These are phyloP conservation scores for Cryptomyrus ogoouensis DNA, from an alignment of 2,113 vertebrate genomes.

Conservation along the genomic window DNA sequence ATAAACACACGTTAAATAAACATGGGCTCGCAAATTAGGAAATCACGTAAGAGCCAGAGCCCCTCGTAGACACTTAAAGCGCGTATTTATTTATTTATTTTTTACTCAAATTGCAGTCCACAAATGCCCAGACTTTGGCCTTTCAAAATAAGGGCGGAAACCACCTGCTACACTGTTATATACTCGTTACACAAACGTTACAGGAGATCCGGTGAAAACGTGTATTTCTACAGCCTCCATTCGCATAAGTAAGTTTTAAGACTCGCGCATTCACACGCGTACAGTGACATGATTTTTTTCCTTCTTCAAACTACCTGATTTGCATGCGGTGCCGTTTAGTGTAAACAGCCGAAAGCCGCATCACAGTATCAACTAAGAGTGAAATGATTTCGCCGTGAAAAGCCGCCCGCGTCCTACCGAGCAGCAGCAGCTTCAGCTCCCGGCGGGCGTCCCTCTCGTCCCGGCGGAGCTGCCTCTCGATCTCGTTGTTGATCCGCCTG, in stretches of 20 bases:
- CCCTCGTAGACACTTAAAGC: neutral
- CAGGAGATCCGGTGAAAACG: neutral
- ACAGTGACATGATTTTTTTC: neutral
- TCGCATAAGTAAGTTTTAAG: neutral
- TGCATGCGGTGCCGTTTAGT: slow-evolving; percentile 11
- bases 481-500: slow-evolving; percentile 72
- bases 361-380: neutral
- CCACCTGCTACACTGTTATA: slow-evolving; percentile 10
- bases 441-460: slow-evolving; percentile 71
- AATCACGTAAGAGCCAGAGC: neutral
- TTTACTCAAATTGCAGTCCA: slow-evolving; percentile 30
- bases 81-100: neutral
- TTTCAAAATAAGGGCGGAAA: slow-evolving; percentile 19
- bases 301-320: slow-evolving; percentile 19
- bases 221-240: neutral
- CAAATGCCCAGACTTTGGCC: slow-evolving; percentile 56
- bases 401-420: slow-evolving; percentile 53
- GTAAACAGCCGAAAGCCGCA: neutral
- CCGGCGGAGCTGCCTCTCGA: slow-evolving; percentile 70
- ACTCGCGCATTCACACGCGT: neutral
- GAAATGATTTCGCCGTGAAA: neutral
- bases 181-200: neutral
- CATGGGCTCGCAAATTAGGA: neutral
- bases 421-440: slow-evolving; percentile 69
- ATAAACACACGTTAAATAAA: neutral